A percentile compares a stretch with the other conserved stretches of the same genome.
Evolutionary conservation across 2,797 vertebrate genomes (phyloP).

Genomic region (Lemur catta): DNA sequence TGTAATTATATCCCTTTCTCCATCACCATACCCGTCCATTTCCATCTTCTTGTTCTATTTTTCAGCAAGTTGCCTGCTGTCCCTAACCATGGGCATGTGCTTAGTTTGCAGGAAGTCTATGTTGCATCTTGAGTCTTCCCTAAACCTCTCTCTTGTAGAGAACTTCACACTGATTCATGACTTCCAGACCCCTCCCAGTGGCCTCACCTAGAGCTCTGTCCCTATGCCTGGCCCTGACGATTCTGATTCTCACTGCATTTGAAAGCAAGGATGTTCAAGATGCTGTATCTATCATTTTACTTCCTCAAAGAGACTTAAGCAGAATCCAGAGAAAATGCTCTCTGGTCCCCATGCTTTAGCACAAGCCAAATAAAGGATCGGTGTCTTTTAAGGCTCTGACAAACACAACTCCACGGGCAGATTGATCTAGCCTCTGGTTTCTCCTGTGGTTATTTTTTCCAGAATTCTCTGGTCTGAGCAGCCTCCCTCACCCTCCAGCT

Average conservation of each 20-base stretch:
- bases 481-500: not conserved
- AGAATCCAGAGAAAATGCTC: not conserved
- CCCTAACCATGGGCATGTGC: not conserved
- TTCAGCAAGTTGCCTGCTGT: not conserved
- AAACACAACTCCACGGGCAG: not conserved
- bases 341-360: not conserved
- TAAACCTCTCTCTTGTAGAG: not conserved
- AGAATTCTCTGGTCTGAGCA: not conserved
- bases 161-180: not conserved
- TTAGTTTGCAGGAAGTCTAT: not conserved
- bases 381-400: not conserved
- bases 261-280: not conserved
- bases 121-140: not conserved
- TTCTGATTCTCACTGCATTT: not conserved
- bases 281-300: not conserved
- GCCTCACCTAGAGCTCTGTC: not conserved
- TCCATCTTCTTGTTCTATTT: not conserved
- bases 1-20: not conserved
- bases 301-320: not conserved
- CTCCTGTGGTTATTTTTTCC: not conserved
- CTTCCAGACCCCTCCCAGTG: not conserved
- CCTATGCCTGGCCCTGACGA: not conserved
- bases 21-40: not conserved
- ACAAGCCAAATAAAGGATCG: not conserved
- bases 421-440: not conserved